Conservation (phyloP, 2,888 invertebrate genomes). For the Baronia brevicornis region DNA sequence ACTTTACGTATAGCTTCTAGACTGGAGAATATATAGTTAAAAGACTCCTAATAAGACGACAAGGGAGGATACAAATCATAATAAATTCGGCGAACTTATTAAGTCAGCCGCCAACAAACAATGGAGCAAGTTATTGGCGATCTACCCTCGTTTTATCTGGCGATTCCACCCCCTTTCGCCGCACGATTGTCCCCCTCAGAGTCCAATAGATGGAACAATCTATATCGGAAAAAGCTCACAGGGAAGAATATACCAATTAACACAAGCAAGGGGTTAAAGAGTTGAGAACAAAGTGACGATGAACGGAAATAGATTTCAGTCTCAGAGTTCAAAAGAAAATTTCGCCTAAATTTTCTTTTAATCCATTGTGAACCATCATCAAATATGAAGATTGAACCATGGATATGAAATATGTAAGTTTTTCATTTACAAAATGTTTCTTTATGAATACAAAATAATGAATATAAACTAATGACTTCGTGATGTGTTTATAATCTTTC, state of each 20-base stretch:
- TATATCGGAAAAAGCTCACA: constrained; percentile 65
- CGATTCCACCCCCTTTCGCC: constrained; percentile 29
- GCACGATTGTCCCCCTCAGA: constrained; percentile 30
- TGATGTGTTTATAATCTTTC: too few relatives aligned
- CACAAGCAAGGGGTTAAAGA: constrained; percentile 43
- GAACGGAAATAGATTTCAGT: constrained; percentile 16
- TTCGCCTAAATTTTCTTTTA: constrained; percentile 10
- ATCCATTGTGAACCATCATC: too few relatives aligned
- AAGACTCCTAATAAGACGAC: constrained; percentile 62
- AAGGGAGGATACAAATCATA: constrained; percentile 68
- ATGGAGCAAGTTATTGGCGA: constrained; percentile 71
- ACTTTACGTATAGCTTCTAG: too few relatives aligned
- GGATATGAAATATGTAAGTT: too few relatives aligned
- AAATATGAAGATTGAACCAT: too few relatives aligned
- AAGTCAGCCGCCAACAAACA: constrained; percentile 72
- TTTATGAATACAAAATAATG: too few relatives aligned
- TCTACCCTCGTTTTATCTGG: constrained; percentile 65
- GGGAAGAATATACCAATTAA: constrained; percentile 63
- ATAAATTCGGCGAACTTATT: constrained; percentile 72
- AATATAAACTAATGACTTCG: too few relatives aligned
- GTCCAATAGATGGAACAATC: constrained; percentile 59
- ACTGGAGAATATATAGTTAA: constrained; percentile 46
- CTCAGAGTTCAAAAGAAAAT: constrained; percentile 6
- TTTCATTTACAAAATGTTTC: too few relatives aligned
- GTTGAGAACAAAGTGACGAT: constrained; percentile 19